A percentile compares a stretch with the other conserved stretches of the same genome.
These are phyloP conservation scores for Chascanopsetta lugubris DNA, from an alignment of 2,113 vertebrate species.

Conservation along the genomic window DNA sequence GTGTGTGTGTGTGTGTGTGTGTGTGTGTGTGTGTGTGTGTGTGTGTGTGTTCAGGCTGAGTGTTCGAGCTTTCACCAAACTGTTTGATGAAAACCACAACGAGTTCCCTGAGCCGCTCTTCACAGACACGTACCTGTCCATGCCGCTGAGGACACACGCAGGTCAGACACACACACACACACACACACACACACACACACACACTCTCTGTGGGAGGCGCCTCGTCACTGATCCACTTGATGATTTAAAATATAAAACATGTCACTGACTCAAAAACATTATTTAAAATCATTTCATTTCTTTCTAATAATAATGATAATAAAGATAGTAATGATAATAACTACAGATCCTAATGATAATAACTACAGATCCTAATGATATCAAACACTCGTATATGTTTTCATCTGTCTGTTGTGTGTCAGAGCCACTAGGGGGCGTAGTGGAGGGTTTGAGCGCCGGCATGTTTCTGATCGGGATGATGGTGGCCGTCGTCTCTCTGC, in stretches of 20 bases:
- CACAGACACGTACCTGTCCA: conserved; percentile 65
- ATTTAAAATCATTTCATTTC: too few relatives aligned
- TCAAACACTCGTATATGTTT: neutral
- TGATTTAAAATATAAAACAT: too few relatives aligned
- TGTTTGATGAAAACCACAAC: conserved; percentile 59
- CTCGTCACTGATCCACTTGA: too few relatives aligned
- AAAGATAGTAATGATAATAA: too few relatives aligned
- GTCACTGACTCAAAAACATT: too few relatives aligned
- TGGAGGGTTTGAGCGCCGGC: conserved; percentile 93
- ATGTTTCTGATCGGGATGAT: conserved; percentile 91
- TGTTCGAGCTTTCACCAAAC: conserved; percentile 68
- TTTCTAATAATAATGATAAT: too few relatives aligned
- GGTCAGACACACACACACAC: conserved; percentile 45
- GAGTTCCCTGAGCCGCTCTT: conserved; percentile 65
- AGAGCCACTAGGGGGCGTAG: conserved; percentile 92
- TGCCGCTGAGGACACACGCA: conserved; percentile 59
- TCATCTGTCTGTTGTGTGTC: conserved; percentile 18
- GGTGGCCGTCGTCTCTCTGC: conserved; percentile 86
- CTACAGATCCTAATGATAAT: too few relatives aligned
- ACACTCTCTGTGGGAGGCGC: neutral
- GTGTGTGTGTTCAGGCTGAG: conserved; percentile 57
- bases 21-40: conserved; percentile 15
- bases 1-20: neutral
- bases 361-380: too few relatives aligned
- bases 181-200: neutral